Conservation (phyloP, 2,113 vertebrate genomes). For the Prietella phreatophila region DNA sequence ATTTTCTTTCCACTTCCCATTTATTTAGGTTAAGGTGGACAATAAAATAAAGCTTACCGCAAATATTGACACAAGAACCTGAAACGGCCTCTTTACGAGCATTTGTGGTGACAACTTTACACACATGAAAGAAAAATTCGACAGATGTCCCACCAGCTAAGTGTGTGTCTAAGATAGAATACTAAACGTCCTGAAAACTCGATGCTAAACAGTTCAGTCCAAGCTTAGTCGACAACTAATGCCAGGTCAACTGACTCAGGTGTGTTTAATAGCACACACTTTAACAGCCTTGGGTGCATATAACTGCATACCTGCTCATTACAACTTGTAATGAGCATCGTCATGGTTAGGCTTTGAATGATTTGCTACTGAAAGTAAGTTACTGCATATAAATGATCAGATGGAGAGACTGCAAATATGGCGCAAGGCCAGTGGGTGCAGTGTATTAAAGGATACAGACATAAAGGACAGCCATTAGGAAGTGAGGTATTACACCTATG, state of each 20-base stretch:
- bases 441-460: constrained; percentile 90
- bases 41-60: not conserved
- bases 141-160: too few species aligned
- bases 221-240: not conserved
- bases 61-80: not conserved
- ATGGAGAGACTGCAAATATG: not conserved
- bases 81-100: not conserved
- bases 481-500: constrained; percentile 96
- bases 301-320: not conserved
- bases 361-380: not conserved
- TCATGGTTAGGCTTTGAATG: not conserved
- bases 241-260: not conserved
- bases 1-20: not conserved
- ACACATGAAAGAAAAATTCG: not conserved
- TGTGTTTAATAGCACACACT: not conserved
- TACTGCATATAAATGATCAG: not conserved
- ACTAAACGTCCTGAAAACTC: not conserved
- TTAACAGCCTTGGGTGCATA: not conserved
- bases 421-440: not conserved
- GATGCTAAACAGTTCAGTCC: not conserved
- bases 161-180: not conserved
- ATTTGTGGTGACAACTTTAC: too few species aligned
- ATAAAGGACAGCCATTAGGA: constrained; percentile 96
- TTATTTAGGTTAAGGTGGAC: not conserved
- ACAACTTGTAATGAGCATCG: too few species aligned